Base-by-base conservation (phyloP, 2,113 vertebrate genomes). In the Xiphophorus couchianus region DNA sequence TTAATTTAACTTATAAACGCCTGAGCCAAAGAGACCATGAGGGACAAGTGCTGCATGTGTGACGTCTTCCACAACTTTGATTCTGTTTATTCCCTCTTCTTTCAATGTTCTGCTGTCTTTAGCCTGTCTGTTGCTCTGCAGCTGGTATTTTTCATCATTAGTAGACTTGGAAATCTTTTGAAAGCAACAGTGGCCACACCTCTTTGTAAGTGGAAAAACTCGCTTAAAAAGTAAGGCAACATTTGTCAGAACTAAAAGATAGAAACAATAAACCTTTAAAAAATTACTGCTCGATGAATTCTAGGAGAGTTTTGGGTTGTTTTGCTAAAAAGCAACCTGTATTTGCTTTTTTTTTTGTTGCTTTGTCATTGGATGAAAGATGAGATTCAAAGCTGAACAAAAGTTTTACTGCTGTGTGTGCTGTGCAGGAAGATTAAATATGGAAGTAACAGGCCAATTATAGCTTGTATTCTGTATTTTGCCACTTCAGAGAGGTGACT, bases 401-500 rank as follows among this genome's bases (percentile, higher is more conserved):
- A 61, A 48, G 60, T 48, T 33, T 1, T 7, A 66, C 22, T 39
- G 10, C 0, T 1, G 33, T 66, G 75, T 84, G 71, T 71, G 60
- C 30, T 77, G 51, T 76, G 81, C 64, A 69, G 28, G 33, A 74
- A 61, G 42, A 17, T 30, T n/a, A 74, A 66, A 81, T 54, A 5
- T 66, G 58, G 31, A 44, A 37, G 28, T 31, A 44, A 54, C 62
- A 54, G 60, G 37, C 58, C 80, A 80, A 74, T 81, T 73, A 72
- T 19, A 80, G 58, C 58, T 73, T 81, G 19, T 66, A 74, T 76
- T 69, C 51, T 63, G 27, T 12, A 4, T 81, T 80, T 80, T 42
- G 65, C 27, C 25, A 29, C 54, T 68, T 68, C 5, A 25, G 27
- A 64, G 54, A 74, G 44, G 48, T 30, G 22, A 42, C 77, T 66